Conservation (phyloP, 2,797 vertebrate genomes). For the Macroramphosus scolopax region DNA sequence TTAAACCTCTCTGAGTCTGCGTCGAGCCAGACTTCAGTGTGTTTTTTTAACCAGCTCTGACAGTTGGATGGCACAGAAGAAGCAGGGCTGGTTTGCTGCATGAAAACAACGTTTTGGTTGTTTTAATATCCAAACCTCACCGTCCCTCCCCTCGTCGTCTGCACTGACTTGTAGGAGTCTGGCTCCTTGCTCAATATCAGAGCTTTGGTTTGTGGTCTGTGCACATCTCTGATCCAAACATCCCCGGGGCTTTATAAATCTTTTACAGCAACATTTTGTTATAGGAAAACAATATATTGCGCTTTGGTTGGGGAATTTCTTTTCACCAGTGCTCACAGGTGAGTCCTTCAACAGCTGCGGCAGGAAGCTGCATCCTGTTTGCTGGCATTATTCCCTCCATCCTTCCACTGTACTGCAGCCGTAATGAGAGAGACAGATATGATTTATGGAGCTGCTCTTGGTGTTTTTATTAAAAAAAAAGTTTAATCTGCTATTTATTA, state of each 20-base stretch:
- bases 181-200: background rate
- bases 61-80: constrained; percentile 39
- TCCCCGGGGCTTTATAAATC: background rate
- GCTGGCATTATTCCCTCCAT: constrained; percentile 29
- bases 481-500: background rate
- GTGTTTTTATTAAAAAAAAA: constrained; percentile 2
- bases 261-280: background rate
- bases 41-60: constrained; percentile 33
- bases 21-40: constrained; percentile 28
- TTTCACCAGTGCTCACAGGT: constrained; percentile 25
- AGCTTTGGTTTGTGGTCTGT: background rate
- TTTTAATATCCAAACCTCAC: too few relatives aligned
- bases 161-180: too few relatives aligned
- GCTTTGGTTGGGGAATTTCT: constrained; percentile 14
- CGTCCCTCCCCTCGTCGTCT: too few relatives aligned
- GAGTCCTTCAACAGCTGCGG: constrained; percentile 28
- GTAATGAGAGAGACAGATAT: background rate
- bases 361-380: constrained; percentile 57
- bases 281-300: background rate
- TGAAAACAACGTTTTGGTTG: constrained; percentile 4
- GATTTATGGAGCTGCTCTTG: background rate
- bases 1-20: constrained; percentile 54
- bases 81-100: constrained; percentile 23
- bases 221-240: too few relatives aligned
- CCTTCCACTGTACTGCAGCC: constrained; percentile 13